These are phyloP conservation scores for Natator depressus DNA, from an alignment of 2,113 vertebrate genomes.

Conservation along the genomic window DNA sequence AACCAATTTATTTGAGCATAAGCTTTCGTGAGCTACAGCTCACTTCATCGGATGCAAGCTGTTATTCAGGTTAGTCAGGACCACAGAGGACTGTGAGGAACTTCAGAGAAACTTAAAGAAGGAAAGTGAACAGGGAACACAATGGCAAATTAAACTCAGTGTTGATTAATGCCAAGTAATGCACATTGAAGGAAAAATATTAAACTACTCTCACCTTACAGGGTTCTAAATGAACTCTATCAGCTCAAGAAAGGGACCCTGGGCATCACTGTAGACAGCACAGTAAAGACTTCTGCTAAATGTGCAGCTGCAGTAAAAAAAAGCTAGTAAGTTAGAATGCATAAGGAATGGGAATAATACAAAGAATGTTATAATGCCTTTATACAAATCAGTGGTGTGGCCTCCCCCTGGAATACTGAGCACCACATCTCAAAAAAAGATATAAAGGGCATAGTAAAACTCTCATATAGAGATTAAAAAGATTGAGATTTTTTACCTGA, in stretches of 20 bases:
- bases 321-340: neutral
- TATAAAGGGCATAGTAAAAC: neutral
- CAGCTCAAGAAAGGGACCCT: neutral
- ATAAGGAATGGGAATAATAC: neutral
- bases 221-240: neutral
- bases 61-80: rapidly evolving
- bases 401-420: rapidly evolving
- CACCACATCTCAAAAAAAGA: rapidly evolving
- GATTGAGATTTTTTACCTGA: too few species aligned
- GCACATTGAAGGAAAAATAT: neutral
- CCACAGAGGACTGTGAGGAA: neutral
- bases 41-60: too few species aligned
- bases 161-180: neutral
- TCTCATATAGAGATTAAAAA: neutral
- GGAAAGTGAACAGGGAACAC: rapidly evolving
- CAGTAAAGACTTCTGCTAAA: neutral
- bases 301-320: neutral
- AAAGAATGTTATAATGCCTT: rapidly evolving
- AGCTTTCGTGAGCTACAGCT: too few species aligned
- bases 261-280: neutral
- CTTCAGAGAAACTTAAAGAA: neutral
- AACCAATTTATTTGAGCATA: too few species aligned
- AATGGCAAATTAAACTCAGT: rapidly evolving
- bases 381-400: rapidly evolving
- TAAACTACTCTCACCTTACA: neutral